Evolutionary conservation across 2,888 invertebrate genomes (phyloP).

Genomic region (Lymantria monacha): DNA sequence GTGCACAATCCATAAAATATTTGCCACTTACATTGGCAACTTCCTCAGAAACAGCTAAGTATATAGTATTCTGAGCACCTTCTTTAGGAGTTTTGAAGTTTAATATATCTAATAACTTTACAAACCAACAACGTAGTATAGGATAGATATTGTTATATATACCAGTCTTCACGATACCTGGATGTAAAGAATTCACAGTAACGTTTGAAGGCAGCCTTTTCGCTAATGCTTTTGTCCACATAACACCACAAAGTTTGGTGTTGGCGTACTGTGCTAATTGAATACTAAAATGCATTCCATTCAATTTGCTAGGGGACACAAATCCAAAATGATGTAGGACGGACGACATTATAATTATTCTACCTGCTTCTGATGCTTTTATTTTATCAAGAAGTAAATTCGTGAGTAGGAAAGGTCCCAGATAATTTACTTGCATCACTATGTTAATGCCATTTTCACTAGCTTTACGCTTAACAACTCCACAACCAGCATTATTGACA

Average conservation of each 20-base stretch:
- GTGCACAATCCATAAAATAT: slow-evolving; percentile 90
- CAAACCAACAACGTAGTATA: slow-evolving; percentile 65
- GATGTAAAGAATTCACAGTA: slow-evolving; percentile 91
- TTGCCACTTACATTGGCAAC: slow-evolving; percentile 86
- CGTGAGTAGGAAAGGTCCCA: slow-evolving; percentile 87
- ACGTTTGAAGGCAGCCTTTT: slow-evolving; percentile 77
- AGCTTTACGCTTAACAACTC: slow-evolving; percentile 45
- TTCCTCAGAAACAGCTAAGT: slow-evolving; percentile 88
- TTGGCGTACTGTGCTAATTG: slow-evolving; percentile 64
- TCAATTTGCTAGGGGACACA: slow-evolving; percentile 69
- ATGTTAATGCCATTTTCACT: slow-evolving; percentile 84
- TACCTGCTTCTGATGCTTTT: slow-evolving; percentile 57
- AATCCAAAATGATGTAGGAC: slow-evolving; percentile 39
- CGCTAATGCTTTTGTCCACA: slow-evolving; percentile 67
- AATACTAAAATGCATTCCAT: slow-evolving; percentile 40
- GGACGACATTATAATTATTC: slow-evolving; percentile 73
- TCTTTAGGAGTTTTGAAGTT: slow-evolving; percentile 86
- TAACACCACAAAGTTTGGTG: slow-evolving; percentile 64
- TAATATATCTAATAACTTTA: slow-evolving; percentile 79
- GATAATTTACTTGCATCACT: slow-evolving; percentile 86
- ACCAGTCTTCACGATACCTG: slow-evolving; percentile 90
- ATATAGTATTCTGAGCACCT: slow-evolving; percentile 90
- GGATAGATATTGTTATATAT: slow-evolving; percentile 85
- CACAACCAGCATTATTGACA: slow-evolving; percentile 85
- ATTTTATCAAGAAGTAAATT: slow-evolving; percentile 82